Evolutionary conservation across 2,113 vertebrate genomes (phyloP).

Genomic region (cattle (Bos taurus)): DNA sequence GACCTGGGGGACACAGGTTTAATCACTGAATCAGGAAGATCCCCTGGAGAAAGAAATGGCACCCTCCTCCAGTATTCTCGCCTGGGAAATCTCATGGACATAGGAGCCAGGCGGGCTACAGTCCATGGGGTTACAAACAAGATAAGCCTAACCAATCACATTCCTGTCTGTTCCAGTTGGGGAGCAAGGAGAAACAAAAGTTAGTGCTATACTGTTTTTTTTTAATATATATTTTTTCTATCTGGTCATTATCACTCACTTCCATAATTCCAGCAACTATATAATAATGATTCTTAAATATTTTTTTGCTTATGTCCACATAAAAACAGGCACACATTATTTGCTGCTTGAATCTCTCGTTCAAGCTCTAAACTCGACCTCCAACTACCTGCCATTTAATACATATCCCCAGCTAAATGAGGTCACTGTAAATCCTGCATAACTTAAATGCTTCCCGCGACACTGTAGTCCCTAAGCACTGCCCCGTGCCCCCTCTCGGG

Average conservation of each 20-base stretch:
- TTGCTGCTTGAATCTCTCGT: not conserved
- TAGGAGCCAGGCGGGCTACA: not conserved
- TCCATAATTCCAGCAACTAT: not conserved
- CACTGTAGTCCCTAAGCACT: fast-evolving
- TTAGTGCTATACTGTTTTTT: not conserved
- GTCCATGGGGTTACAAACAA: not conserved
- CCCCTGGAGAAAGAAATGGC: not conserved
- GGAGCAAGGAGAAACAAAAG: not conserved
- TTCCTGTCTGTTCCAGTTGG: not conserved
- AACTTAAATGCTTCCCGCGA: not conserved
- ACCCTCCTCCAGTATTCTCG: not conserved
- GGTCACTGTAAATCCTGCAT: not conserved
- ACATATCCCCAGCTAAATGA: not conserved
- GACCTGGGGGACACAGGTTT: not conserved
- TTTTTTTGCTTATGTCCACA: not conserved
- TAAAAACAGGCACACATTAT: not conserved
- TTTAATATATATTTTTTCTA: not conserved
- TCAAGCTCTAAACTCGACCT: not conserved
- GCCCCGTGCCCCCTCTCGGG: not conserved
- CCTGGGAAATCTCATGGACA: not conserved
- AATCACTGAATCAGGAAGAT: not conserved
- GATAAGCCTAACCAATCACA: not conserved
- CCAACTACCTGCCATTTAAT: not conserved
- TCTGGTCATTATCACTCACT: not conserved
- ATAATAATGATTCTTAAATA: not conserved